Base-by-base conservation (phyloP, 1,140 invertebrate genomes). In the Caenorhabditis brenneri region DNA sequence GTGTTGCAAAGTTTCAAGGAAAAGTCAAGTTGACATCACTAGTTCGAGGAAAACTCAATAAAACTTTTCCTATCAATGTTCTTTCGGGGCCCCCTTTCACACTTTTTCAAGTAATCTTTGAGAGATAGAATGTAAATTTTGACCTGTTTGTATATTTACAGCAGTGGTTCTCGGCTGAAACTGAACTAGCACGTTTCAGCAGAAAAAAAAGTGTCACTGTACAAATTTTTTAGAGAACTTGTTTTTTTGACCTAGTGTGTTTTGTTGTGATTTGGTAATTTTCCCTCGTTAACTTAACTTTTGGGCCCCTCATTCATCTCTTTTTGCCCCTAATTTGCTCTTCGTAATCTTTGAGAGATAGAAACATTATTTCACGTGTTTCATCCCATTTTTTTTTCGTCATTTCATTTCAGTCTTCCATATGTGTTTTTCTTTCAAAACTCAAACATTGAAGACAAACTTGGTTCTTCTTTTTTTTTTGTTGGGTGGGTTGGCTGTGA, bases 61-160 rank as follows among this genome's bases (percentile, higher is more conserved):
- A 39, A 42, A 12, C 5, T 42, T 65, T 74, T 74, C 65, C 65
- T 74, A 74, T 42, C 65, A 74, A 74, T 74, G 65, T 74, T 74
- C 33, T 74, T n/a, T 74, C 15, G 1, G 36, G 39, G 39, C 5
- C 39, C 39, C 19, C 2, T n/a, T 42, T 42, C 36, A 42, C 65
- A 42, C 36, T 74, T 39, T 27, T 42, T 46, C 7, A 46, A 12
- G 36, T 74, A 2, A 74, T 74, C 65, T 42, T 42, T 74, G 36
- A 74, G 58, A 65, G 29, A n/a, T n/a, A 36, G 29, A 33, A 5
- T 4, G 19, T 19, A 29, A 58, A 58, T 7, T 27, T 36, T 65
- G 60, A 65, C 19, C 24, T 65, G 60, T 65, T 65, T 65, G n/a
- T 65, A n/a, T n/a, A n/a, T n/a, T n/a, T n/a, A n/a, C n/a, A n/a